phyloP scores from a whole-genome alignment of 2,888 invertebrate species.

The Dynastes maya region DNA sequence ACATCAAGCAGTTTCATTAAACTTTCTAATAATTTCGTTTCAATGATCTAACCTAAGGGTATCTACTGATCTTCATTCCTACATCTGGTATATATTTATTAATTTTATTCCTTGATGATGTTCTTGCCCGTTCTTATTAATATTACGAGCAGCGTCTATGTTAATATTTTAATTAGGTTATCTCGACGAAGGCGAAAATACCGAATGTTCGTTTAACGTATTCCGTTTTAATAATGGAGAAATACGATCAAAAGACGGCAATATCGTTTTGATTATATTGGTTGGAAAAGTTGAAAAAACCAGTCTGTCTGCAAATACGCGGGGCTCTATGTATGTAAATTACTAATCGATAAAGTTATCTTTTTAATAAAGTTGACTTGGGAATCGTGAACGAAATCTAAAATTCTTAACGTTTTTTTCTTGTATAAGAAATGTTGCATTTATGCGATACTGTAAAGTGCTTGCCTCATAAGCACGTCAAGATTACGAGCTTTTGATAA shows the following conservation, averaged over 20 bases:
- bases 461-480: too few relatives aligned
- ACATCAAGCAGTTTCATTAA: conserved; percentile 43
- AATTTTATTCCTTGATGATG: conserved; percentile 11
- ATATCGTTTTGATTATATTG: conserved; percentile 1
- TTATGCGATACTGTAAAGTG: background rate
- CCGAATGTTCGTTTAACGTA: background rate
- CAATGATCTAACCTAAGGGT: conserved; percentile 30
- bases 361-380: background rate
- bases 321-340: background rate
- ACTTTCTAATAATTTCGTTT: conserved; percentile 40
- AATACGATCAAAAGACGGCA: background rate
- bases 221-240: background rate
- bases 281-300: background rate
- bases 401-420: background rate
- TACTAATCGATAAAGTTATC: background rate
- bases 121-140: conserved; percentile 16
- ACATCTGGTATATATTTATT: conserved; percentile 42
- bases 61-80: conserved; percentile 38
- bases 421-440: background rate
- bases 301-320: background rate
- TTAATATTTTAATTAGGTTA: conserved; percentile 5
- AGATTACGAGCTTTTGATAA: too few relatives aligned
- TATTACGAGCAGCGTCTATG: background rate
- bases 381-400: background rate
- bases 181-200: background rate